Evolutionary conservation across 2,888 invertebrate genomes (phyloP).

Genomic region (Synanthedon tipuliformis): DNA sequence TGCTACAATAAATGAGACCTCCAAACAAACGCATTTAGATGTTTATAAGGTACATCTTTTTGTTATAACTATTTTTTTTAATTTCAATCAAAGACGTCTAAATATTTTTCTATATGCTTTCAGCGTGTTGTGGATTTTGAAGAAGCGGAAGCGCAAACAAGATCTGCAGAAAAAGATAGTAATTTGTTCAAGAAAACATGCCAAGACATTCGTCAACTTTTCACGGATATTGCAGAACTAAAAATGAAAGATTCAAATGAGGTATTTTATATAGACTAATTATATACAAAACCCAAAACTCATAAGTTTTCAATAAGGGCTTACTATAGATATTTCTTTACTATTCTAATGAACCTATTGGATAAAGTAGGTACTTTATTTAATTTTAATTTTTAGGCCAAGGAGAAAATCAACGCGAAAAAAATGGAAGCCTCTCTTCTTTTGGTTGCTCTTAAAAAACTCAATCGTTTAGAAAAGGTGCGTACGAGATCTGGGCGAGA

Average conservation of each 20-base stretch:
- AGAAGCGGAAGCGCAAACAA: constrained; percentile 76
- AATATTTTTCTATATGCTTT: constrained; percentile 11
- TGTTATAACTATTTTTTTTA: constrained; percentile 1
- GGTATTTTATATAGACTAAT: constrained; percentile 28
- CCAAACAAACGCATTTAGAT: constrained; percentile 58
- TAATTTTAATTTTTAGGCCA: constrained; percentile 50
- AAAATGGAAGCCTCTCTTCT: constrained; percentile 80
- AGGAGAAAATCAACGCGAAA: constrained; percentile 74
- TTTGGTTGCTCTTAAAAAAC: constrained; percentile 86
- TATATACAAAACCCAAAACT: too few relatives aligned
- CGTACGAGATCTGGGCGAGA: constrained; percentile 86
- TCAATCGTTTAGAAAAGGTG: constrained; percentile 91
- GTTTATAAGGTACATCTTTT: constrained; percentile 66
- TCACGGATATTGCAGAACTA: constrained; percentile 76
- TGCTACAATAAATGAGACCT: constrained; percentile 35
- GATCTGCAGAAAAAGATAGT: constrained; percentile 77
- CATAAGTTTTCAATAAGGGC: too few relatives aligned
- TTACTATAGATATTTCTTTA: background rate
- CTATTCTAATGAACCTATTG: too few relatives aligned
- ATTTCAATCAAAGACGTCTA: background rate
- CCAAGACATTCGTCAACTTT: constrained; percentile 75
- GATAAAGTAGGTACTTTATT: background rate
- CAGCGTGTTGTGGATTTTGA: constrained; percentile 79
- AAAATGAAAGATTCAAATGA: constrained; percentile 71
- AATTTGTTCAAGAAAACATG: constrained; percentile 76